These are phyloP conservation scores for Zaprionus vittiger DNA, from an alignment of 1,140 invertebrate species.

Conservation along the genomic window DNA sequence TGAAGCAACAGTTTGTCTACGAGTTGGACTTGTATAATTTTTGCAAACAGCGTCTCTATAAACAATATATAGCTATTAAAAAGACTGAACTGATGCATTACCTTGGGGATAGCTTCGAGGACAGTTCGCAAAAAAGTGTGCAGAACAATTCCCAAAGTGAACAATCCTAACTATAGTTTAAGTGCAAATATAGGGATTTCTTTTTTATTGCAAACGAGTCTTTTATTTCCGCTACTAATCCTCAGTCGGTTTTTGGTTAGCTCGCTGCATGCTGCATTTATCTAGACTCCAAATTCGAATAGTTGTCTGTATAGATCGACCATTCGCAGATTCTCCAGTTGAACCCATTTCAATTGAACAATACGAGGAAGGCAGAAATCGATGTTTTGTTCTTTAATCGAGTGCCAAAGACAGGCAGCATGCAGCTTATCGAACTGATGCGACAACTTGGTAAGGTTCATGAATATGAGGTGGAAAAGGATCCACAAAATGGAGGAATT, in stretches of 20 bases:
- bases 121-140: neutral
- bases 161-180: neutral
- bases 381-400: constrained; percentile 94
- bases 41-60: constrained; percentile 92
- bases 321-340: constrained; percentile 72
- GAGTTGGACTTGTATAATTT: constrained; percentile 97
- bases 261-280: constrained; percentile 40
- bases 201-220: constrained; percentile 14
- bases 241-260: constrained; percentile 35
- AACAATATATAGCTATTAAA: constrained; percentile 90
- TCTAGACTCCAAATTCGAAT: neutral
- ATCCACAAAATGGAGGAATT: constrained; percentile 73
- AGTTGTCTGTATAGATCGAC: neutral
- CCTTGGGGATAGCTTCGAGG: constrained; percentile 8
- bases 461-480: constrained; percentile 85
- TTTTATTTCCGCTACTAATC: constrained; percentile 66
- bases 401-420: constrained; percentile 93
- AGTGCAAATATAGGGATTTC: constrained; percentile 6
- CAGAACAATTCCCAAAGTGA: neutral
- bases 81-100: constrained; percentile 54
- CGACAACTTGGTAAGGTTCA: constrained; percentile 90
- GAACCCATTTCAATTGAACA: constrained; percentile 87
- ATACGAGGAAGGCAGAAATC: constrained; percentile 89
- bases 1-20: constrained; percentile 64
- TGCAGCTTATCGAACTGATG: constrained; percentile 94